Conservation (phyloP, 2,888 invertebrate species). For the Eremobia ochroleuca region DNA sequence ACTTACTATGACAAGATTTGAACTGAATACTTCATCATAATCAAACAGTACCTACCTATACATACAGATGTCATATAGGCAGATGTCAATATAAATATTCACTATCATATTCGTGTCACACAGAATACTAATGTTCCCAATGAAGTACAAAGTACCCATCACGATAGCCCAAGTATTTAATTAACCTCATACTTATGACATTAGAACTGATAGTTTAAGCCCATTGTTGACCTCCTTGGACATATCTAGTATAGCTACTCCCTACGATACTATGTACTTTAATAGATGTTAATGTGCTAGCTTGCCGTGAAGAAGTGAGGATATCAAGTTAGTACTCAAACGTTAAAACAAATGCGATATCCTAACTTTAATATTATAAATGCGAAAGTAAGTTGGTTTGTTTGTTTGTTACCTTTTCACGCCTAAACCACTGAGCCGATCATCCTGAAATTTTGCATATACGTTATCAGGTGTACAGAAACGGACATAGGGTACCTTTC, state of each 20-base stretch:
- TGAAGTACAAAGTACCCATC: conserved; percentile 38
- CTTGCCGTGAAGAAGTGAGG: conserved; percentile 27
- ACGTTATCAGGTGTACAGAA: too few relatives aligned
- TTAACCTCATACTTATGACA: conserved; percentile 39
- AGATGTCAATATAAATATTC: conserved; percentile 8
- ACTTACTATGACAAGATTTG: not conserved
- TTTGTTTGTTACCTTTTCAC: too few relatives aligned
- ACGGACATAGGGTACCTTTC: too few relatives aligned
- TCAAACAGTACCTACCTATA: not conserved
- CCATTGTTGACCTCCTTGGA: conserved; percentile 28
- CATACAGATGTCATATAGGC: not conserved
- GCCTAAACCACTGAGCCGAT: too few relatives aligned
- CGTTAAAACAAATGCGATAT: not conserved
- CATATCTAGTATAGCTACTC: not conserved
- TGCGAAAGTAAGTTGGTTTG: too few relatives aligned
- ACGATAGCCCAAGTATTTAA: conserved; percentile 46
- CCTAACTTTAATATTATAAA: too few relatives aligned
- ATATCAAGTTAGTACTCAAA: not conserved
- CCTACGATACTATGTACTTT: not conserved
- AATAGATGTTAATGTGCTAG: conserved; percentile 27
- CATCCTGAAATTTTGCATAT: too few relatives aligned
- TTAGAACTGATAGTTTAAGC: conserved; percentile 44
- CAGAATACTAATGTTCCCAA: conserved; percentile 23
- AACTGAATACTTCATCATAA: not conserved
- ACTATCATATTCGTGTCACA: conserved; percentile 14